Conservation (phyloP, 2,888 invertebrate genomes). For the Yponomeuta malinellus region DNA sequence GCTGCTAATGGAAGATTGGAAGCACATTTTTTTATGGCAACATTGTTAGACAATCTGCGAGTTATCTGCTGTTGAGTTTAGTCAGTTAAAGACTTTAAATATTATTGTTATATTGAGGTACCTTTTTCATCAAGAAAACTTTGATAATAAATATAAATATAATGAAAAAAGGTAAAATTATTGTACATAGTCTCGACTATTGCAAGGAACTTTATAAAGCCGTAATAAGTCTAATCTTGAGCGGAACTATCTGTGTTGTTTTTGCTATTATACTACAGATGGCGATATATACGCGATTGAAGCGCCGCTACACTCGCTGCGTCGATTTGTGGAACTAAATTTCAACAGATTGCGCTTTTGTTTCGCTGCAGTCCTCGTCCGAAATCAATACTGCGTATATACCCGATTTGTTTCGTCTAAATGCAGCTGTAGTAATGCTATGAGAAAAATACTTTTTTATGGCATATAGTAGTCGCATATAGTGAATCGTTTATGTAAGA, state of each 20-base stretch:
- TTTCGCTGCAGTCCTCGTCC: slow-evolving; percentile 66
- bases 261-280: neutral
- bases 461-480: slow-evolving; percentile 75
- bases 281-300: slow-evolving; percentile 19
- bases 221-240: neutral
- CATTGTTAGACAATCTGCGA: neutral
- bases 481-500: slow-evolving; percentile 77
- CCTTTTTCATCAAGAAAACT: too few species aligned
- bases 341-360: slow-evolving; percentile 40
- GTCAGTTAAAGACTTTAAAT: too few species aligned
- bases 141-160: neutral
- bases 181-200: neutral
- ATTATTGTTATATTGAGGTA: too few species aligned
- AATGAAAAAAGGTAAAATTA: neutral
- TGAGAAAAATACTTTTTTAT: slow-evolving; percentile 70
- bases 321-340: slow-evolving; percentile 51
- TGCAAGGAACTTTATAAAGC: neutral
- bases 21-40: neutral
- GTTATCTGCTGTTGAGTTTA: neutral
- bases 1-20: too few species aligned
- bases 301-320: slow-evolving; percentile 42
- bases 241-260: neutral
- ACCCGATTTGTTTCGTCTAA: slow-evolving; percentile 63
- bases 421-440: slow-evolving; percentile 69
- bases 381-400: slow-evolving; percentile 67